Conservation (phyloP, 1,140 invertebrate genomes). For the Pseudomyrmex gracilis region DNA sequence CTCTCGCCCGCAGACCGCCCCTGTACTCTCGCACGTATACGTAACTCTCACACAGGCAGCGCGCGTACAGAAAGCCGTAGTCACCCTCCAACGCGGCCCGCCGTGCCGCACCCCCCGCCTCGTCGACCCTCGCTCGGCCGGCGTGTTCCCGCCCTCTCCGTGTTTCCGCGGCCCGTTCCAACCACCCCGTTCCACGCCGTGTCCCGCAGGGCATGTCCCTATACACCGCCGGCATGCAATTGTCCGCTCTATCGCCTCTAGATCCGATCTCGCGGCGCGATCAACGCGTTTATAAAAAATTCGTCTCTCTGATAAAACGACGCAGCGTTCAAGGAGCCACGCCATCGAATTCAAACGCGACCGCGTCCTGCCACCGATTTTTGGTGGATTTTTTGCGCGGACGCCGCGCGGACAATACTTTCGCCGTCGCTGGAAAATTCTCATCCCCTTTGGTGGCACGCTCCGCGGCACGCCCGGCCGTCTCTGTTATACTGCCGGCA, state of each 20-base stretch:
- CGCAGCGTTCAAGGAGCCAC: neutral
- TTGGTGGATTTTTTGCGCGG: slow-evolving; percentile 66
- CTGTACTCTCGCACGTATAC: slow-evolving; percentile 54
- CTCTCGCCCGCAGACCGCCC: slow-evolving; percentile 63
- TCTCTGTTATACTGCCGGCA: slow-evolving; percentile 85
- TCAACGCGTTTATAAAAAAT: slow-evolving; percentile 63
- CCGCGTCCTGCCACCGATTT: slow-evolving; percentile 15
- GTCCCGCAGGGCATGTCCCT: slow-evolving; percentile 86
- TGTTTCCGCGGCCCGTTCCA: slow-evolving; percentile 85
- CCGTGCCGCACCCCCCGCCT: slow-evolving; percentile 62
- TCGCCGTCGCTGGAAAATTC: slow-evolving; percentile 79
- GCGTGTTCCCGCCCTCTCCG: slow-evolving; percentile 83
- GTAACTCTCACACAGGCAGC: slow-evolving; percentile 52
- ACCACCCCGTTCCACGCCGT: slow-evolving; percentile 84
- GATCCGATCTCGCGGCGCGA: neutral
- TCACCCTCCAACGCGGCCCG: slow-evolving; percentile 63
- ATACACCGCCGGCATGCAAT: slow-evolving; percentile 73
- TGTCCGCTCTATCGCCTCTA: slow-evolving; percentile 73
- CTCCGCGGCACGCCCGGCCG: slow-evolving; percentile 85
- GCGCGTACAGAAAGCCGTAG: slow-evolving; percentile 67
- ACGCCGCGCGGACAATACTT: slow-evolving; percentile 80
- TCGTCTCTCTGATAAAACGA: slow-evolving; percentile 74
- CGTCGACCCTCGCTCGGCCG: slow-evolving; percentile 73
- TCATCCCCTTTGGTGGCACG: slow-evolving; percentile 86
- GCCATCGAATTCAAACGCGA: neutral